phyloP scores from a whole-genome alignment of 37 sponge, comb jelly and placozoan species.

The Agelas oroides region DNA sequence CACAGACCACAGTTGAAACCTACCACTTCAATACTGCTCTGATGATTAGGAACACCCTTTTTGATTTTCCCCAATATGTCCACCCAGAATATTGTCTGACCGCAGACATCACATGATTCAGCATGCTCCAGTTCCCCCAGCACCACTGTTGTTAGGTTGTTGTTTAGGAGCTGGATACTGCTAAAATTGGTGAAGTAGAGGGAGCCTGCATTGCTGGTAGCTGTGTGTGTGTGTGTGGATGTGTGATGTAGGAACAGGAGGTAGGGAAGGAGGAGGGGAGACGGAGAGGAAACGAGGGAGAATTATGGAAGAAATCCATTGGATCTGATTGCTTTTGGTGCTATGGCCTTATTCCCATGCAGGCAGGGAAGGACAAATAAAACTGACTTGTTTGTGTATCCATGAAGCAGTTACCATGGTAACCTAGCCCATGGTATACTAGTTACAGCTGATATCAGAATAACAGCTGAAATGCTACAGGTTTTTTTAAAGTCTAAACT shows the following conservation, averaged over 20 bases:
- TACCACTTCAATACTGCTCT: conserved; percentile 10
- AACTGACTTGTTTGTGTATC: too few species aligned
- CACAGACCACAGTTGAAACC: too few species aligned
- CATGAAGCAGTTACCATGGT: too few species aligned
- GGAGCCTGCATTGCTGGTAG: background rate
- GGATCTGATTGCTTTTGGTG: too few species aligned
- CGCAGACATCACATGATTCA: conserved; percentile 14
- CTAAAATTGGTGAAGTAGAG: background rate
- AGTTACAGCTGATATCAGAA: too few species aligned
- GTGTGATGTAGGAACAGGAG: too few species aligned
- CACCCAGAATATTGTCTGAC: conserved; percentile 20
- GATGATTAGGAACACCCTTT: background rate
- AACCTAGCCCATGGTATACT: too few species aligned
- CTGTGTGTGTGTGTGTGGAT: background rate
- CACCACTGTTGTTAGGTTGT: background rate
- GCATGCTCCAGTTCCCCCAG: background rate
- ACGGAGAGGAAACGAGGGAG: background rate
- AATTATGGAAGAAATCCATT: background rate
- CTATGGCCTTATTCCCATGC: too few species aligned
- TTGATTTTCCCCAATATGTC: background rate
- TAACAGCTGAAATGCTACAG: too few species aligned
- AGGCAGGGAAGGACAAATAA: too few species aligned
- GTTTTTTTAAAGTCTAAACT: too few species aligned
- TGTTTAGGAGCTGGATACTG: background rate
- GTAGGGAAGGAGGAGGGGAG: conserved; percentile 8